phyloP scores from a whole-genome alignment of 2,888 invertebrate genomes.

The Trichogramma dendrolimi region DNA sequence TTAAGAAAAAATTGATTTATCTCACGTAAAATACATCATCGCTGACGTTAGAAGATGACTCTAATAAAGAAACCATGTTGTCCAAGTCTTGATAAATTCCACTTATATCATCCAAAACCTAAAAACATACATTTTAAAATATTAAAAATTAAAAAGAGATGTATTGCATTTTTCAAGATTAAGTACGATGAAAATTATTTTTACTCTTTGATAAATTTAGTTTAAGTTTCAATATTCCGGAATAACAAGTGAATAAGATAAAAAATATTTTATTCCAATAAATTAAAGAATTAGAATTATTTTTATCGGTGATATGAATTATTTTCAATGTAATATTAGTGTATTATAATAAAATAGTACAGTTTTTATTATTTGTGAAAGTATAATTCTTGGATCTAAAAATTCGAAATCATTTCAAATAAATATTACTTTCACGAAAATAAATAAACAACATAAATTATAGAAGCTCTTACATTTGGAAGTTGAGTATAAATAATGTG shows the following conservation, averaged over 20 bases:
- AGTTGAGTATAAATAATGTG: constrained; percentile 10
- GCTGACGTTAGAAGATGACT: constrained; percentile 8
- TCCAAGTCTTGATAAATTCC: constrained; percentile 24
- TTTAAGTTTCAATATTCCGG: not conserved
- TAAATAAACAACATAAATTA: not conserved
- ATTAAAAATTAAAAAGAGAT: not conserved
- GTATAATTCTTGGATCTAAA: too few relatives aligned
- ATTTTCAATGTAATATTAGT: not conserved
- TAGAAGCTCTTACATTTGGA: constrained; percentile 17
- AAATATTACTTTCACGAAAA: too few relatives aligned
- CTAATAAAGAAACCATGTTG: constrained; percentile 22
- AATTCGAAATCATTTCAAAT: too few relatives aligned
- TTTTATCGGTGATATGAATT: not conserved
- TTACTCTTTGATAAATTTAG: not conserved
- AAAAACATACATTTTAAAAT: not conserved
- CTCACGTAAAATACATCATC: constrained; percentile 16
- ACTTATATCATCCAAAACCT: constrained; percentile 19
- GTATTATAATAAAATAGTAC: not conserved
- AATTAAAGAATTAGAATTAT: not conserved
- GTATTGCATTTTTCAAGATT: not conserved
- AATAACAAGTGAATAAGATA: not conserved
- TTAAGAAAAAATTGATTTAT: not conserved
- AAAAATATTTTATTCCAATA: not conserved
- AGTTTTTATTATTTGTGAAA: not conserved
- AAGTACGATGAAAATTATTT: not conserved